Conservation (phyloP, 2,888 invertebrate species). For the Tolmerus cingulatus region DNA sequence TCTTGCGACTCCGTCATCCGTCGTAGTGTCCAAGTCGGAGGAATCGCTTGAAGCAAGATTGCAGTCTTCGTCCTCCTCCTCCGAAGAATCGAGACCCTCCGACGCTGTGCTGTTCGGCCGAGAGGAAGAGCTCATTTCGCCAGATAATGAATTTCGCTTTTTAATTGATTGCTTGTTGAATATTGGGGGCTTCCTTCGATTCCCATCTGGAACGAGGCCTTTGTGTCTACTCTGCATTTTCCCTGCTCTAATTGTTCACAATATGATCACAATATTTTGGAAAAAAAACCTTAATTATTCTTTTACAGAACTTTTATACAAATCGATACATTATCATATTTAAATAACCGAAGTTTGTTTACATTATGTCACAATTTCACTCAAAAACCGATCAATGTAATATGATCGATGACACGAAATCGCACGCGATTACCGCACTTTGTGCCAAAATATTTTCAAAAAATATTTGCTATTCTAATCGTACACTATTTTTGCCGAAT, state of each 20-base stretch:
- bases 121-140: slow-evolving; percentile 46
- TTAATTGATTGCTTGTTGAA: slow-evolving; percentile 39
- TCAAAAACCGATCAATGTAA: background rate
- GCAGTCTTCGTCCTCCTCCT: slow-evolving; percentile 35
- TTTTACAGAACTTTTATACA: background rate
- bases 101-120: slow-evolving; percentile 49
- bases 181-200: slow-evolving; percentile 48
- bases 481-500: background rate
- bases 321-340: background rate
- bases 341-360: background rate
- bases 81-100: slow-evolving; percentile 40
- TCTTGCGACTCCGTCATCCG: slow-evolving; percentile 14
- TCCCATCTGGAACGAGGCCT: slow-evolving; percentile 47
- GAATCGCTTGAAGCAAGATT: slow-evolving; percentile 10
- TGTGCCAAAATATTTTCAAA: background rate
- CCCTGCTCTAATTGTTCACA: background rate
- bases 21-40: slow-evolving; percentile 28
- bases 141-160: slow-evolving; percentile 47
- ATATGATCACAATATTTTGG: background rate
- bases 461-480: background rate
- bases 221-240: background rate
- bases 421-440: background rate
- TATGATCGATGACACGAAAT: background rate
- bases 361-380: background rate
- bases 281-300: background rate